Evolutionary conservation across 2,888 invertebrate genomes (phyloP).

Genomic region (Kryphioiulus occultus): DNA sequence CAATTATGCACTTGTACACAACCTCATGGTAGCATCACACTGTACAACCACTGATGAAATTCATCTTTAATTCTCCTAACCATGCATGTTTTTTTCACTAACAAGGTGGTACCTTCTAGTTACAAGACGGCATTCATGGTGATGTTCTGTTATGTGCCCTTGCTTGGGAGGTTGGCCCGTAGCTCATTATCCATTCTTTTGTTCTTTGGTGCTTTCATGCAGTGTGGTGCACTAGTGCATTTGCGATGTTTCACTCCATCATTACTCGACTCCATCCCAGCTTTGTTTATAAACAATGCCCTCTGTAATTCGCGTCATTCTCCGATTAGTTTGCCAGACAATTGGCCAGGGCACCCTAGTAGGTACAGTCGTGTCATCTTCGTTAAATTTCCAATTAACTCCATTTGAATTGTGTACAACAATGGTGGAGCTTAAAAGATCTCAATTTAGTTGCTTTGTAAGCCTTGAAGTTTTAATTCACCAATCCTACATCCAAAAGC

Average conservation of each 20-base stretch:
- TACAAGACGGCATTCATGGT: neutral
- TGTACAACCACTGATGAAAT: too few species aligned
- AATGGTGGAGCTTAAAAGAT: neutral
- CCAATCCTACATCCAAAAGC: too few species aligned
- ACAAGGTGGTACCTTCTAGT: neutral
- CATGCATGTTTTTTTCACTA: too few species aligned
- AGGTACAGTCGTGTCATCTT: constrained; percentile 7
- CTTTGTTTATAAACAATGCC: constrained; percentile 30
- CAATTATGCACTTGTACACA: too few species aligned
- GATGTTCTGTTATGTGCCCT: neutral
- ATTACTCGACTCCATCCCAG: neutral
- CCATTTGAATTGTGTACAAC: neutral
- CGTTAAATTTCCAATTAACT: neutral
- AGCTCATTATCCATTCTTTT: neutral
- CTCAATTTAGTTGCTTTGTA: neutral
- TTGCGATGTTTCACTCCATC: constrained; percentile 4
- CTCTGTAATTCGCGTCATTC: neutral
- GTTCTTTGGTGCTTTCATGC: neutral
- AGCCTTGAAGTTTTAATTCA: too few species aligned
- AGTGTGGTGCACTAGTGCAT: neutral
- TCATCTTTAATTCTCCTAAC: too few species aligned
- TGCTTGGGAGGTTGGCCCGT: neutral
- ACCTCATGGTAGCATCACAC: too few species aligned
- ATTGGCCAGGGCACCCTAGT: neutral
- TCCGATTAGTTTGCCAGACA: neutral